Evolutionary conservation across 2,113 vertebrate genomes (phyloP).

Genomic region (Marmota flaviventris): DNA sequence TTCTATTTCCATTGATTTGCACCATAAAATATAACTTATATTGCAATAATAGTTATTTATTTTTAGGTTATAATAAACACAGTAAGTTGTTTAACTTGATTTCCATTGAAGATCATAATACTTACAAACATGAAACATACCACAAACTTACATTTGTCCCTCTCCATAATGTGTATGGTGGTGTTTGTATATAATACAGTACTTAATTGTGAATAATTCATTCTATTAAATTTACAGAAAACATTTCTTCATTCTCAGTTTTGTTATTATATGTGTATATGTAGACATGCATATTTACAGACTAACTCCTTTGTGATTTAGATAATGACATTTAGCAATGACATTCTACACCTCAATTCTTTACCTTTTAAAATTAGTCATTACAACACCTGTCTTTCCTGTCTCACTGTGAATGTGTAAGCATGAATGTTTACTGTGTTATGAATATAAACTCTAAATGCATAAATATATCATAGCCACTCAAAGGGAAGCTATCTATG

Average conservation of each 20-base stretch:
- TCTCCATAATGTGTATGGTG: not conserved
- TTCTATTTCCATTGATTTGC: not conserved
- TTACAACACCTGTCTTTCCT: not conserved
- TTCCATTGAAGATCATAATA: not conserved
- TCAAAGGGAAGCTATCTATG: not conserved
- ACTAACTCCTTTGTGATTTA: not conserved
- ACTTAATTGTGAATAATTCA: not conserved
- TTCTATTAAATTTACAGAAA: not conserved
- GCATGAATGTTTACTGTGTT: not conserved
- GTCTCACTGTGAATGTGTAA: not conserved
- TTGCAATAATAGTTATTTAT: not conserved
- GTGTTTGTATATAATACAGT: not conserved
- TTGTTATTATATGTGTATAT: rapidly evolving
- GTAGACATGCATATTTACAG: not conserved
- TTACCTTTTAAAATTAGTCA: slow-evolving; percentile 10
- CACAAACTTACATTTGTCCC: not conserved
- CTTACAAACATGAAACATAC: not conserved
- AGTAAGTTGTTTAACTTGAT: not conserved
- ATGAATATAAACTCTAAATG: not conserved
- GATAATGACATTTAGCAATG: not conserved
- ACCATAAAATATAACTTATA: not conserved
- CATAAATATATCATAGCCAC: not conserved
- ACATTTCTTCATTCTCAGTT: not conserved
- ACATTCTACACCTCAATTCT: not conserved
- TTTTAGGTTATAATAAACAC: not conserved